Conservation (phyloP, 2,888 invertebrate species). For the Caradrina kadenii region DNA sequence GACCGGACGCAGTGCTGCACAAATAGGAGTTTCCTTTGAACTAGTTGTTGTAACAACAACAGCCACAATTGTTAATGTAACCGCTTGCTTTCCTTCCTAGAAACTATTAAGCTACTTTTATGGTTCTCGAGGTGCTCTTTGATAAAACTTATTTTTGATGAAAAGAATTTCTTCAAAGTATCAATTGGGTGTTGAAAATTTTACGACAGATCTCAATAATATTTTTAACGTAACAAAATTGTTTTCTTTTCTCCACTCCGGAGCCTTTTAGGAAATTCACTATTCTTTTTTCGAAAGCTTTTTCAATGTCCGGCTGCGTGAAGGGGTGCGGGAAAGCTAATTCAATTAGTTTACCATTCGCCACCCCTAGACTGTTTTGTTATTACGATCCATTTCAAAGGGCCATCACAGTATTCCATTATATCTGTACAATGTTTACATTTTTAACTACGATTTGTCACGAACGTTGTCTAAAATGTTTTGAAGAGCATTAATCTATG, state of each 20-base stretch:
- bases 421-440: slow-evolving; percentile 51
- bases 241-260: slow-evolving; percentile 24
- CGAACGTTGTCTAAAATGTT: slow-evolving; percentile 43
- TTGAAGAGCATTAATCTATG: slow-evolving; percentile 1
- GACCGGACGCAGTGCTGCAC: slow-evolving; percentile 81
- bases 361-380: slow-evolving; percentile 65
- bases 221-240: slow-evolving; percentile 20
- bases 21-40: slow-evolving; percentile 87
- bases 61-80: slow-evolving; percentile 74
- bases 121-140: slow-evolving; percentile 57
- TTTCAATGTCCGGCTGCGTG: slow-evolving; percentile 50
- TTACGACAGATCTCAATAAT: slow-evolving; percentile 31
- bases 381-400: slow-evolving; percentile 59
- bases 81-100: slow-evolving; percentile 70
- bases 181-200: slow-evolving; percentile 44
- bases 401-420: slow-evolving; percentile 57
- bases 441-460: slow-evolving; percentile 60
- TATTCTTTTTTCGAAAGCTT: slow-evolving; percentile 41
- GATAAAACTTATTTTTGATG: slow-evolving; percentile 48
- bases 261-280: slow-evolving; percentile 41
- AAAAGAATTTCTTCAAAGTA: slow-evolving; percentile 43
- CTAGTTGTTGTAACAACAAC: slow-evolving; percentile 77
- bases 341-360: slow-evolving; percentile 71
- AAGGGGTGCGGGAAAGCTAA: slow-evolving; percentile 69
- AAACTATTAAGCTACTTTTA: slow-evolving; percentile 71